These are phyloP conservation scores for Apostichopus japonicus DNA, from an alignment of 35 echinoderm and acorn worm genomes.

Conservation along the genomic window DNA sequence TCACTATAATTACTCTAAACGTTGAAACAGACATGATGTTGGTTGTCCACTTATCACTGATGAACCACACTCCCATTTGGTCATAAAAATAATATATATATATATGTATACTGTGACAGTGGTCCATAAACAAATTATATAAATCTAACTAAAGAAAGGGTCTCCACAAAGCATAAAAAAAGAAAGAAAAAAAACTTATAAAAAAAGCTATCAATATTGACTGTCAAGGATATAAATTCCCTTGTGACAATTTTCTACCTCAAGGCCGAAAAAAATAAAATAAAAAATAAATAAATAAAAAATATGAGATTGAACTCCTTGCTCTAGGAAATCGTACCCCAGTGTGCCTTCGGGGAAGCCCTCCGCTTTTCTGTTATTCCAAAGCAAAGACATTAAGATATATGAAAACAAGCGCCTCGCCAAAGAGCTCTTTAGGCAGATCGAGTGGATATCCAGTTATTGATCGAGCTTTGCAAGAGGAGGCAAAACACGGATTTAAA, in stretches of 20 bases:
- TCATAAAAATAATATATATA: not conserved
- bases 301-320: not conserved
- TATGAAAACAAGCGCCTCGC: slow-evolving; percentile 26
- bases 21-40: no score
- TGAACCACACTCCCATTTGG: no score
- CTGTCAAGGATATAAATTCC: slow-evolving; percentile 3
- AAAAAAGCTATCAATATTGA: not conserved
- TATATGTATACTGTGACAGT: no score
- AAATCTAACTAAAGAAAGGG: no score
- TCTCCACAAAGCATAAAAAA: no score
- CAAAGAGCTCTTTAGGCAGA: slow-evolving; percentile 16
- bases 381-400: not conserved
- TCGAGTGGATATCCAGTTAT: slow-evolving; percentile 45
- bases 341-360: slow-evolving; percentile 20
- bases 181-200: no score
- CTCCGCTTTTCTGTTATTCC: slow-evolving; percentile 2
- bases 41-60: no score
- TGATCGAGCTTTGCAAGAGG: slow-evolving; percentile 9
- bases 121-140: no score
- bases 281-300: not conserved
- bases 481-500: no score
- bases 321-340: slow-evolving; percentile 16
- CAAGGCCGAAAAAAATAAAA: not conserved
- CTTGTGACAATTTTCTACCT: slow-evolving; percentile 16
- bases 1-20: no score